A percentile compares a stretch with the other conserved stretches of the same genome.
Evolutionary conservation across 2,113 vertebrate genomes (phyloP).

Genomic region (Protomyctophum bolini): DNA sequence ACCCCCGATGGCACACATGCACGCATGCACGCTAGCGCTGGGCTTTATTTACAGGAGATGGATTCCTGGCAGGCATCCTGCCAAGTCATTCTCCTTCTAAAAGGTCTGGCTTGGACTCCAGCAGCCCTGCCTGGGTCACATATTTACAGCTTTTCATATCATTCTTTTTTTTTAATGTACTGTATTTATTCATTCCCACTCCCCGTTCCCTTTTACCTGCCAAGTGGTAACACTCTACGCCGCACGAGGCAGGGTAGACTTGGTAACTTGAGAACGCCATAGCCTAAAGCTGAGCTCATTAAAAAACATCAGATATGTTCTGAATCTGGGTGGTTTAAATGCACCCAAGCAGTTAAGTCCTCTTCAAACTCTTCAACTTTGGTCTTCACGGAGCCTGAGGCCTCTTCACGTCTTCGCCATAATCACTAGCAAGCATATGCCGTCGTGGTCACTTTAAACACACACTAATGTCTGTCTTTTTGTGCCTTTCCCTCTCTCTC

Average conservation of each 20-base stretch:
- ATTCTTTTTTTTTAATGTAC: background rate
- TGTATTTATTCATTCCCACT: background rate
- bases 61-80: background rate
- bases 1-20: no score
- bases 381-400: background rate
- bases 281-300: conserved; percentile 26
- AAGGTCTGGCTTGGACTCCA: conserved; percentile 29
- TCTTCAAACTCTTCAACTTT: background rate
- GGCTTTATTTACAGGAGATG: no score
- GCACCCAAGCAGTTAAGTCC: conserved; percentile 1
- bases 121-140: background rate
- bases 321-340: conserved; percentile 21
- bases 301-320: conserved; percentile 13
- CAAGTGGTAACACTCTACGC: conserved; percentile 1
- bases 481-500: background rate
- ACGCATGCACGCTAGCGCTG: no score
- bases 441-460: no score
- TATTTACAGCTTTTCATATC: conserved; percentile 5
- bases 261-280: conserved; percentile 58
- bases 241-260: background rate
- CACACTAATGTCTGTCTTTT: background rate
- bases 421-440: no score
- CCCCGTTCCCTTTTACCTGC: background rate
- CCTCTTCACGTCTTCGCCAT: background rate
- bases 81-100: conserved; percentile 14